Evolutionary conservation across 2,888 invertebrate species (phyloP).

Genomic region (Drosophila seclusa): DNA sequence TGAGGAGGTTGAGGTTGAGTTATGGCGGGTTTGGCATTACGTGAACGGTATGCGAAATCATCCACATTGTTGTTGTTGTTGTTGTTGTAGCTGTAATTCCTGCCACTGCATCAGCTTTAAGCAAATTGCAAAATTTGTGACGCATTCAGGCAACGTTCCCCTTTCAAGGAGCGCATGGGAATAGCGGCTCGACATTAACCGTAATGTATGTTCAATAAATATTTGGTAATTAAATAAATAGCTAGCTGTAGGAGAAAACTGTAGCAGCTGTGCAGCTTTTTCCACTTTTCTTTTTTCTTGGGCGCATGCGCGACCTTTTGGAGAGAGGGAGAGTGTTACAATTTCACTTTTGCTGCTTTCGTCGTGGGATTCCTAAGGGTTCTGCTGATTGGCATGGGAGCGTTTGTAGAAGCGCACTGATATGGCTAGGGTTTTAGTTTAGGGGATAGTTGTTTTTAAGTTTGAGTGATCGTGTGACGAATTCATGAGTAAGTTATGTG

Average conservation of each 20-base stretch:
- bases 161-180: conserved; percentile 46
- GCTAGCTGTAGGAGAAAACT: conserved; percentile 38
- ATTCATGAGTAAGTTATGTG: conserved; percentile 9
- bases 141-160: conserved; percentile 57
- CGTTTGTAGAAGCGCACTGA: conserved; percentile 51
- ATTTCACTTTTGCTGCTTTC: conserved; percentile 62
- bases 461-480: conserved; percentile 48
- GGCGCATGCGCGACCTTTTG: conserved; percentile 43
- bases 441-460: conserved; percentile 29
- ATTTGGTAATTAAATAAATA: conserved; percentile 81
- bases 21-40: conserved; percentile 49
- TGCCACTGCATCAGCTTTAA: conserved; percentile 34
- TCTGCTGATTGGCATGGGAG: conserved; percentile 45
- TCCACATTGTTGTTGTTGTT: conserved; percentile 13
- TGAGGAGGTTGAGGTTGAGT: conserved; percentile 45
- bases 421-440: conserved; percentile 37
- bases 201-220: conserved; percentile 81
- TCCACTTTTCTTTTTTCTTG: conserved; percentile 6
- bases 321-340: conserved; percentile 68
- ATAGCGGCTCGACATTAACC: conserved; percentile 65
- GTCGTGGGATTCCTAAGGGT: conserved; percentile 60
- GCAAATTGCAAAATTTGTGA: conserved; percentile 78
- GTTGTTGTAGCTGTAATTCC: conserved; percentile 12
- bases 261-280: conserved; percentile 74
- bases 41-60: conserved; percentile 61